Evolutionary conservation across 2,888 invertebrate genomes (phyloP).

Genomic region (Anaspis maculata): DNA sequence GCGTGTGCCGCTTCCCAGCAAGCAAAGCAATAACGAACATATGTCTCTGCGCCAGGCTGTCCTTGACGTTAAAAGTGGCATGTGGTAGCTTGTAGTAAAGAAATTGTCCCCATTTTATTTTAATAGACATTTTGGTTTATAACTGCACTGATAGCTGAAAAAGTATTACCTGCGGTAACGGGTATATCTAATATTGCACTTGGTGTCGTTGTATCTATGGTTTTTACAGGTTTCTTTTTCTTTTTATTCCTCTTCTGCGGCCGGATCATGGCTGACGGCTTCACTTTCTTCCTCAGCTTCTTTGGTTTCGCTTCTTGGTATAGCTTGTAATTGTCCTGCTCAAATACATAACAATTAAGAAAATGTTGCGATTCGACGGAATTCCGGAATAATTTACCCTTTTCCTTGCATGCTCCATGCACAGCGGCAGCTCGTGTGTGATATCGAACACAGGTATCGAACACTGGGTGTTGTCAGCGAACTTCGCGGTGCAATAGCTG

Average conservation of each 20-base stretch:
- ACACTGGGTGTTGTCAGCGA: conserved; percentile 70
- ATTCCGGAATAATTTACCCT: conserved; percentile 44
- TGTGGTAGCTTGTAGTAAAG: no score
- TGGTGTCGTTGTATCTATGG: conserved; percentile 18
- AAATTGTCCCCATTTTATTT: no score
- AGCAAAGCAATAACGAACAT: no score
- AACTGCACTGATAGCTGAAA: conserved; percentile 5
- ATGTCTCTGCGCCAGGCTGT: no score
- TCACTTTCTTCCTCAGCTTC: conserved; percentile 53
- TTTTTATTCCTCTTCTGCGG: conserved; percentile 52
- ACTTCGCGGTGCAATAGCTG: conserved; percentile 72
- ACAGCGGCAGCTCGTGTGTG: conserved; percentile 73
- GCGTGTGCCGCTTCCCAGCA: no score
- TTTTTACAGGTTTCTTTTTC: conserved; percentile 32
- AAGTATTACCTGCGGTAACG: conserved; percentile 9
- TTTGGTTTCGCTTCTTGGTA: conserved; percentile 70
- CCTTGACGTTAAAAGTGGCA: no score
- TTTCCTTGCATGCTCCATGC: conserved; percentile 77
- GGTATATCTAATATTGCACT: conserved; percentile 19
- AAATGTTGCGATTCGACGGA: neutral
- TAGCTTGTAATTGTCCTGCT: conserved; percentile 78
- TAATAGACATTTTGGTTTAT: no score
- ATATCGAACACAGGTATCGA: conserved; percentile 72
- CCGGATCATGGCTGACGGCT: conserved; percentile 47
- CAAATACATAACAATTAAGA: conserved; percentile 15